phyloP scores from a whole-genome alignment of 2,797 vertebrate species.

The Microctenopoma steveboyesi region DNA sequence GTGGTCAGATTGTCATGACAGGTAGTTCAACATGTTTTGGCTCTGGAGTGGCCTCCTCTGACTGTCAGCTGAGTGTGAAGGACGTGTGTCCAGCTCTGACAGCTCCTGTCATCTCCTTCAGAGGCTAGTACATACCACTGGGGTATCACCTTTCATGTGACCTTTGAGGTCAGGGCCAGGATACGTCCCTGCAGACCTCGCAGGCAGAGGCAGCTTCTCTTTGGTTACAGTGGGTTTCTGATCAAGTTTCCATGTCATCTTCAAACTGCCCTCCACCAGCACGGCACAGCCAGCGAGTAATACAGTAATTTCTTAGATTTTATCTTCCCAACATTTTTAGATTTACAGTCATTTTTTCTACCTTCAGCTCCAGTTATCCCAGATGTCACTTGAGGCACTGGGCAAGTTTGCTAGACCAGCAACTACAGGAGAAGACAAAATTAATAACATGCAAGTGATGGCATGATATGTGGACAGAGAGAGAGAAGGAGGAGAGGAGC shows the following conservation, averaged over 20 bases:
- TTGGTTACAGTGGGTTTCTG: neutral
- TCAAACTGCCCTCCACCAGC: neutral
- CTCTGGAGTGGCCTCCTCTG: constrained; percentile 28
- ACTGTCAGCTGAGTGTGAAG: constrained; percentile 35
- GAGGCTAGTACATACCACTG: neutral
- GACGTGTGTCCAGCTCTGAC: constrained; percentile 35
- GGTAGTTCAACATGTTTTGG: neutral
- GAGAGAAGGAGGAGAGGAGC: too few relatives aligned
- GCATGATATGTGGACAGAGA: too few relatives aligned
- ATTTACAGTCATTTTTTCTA: too few relatives aligned
- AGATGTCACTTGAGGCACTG: too few relatives aligned
- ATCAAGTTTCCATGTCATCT: neutral
- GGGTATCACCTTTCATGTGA: constrained; percentile 50
- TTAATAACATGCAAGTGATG: too few relatives aligned
- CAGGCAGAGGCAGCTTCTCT: neutral
- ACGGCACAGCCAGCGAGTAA: too few relatives aligned
- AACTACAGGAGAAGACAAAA: too few relatives aligned
- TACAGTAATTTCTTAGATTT: too few relatives aligned
- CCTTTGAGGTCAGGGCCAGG: constrained; percentile 32
- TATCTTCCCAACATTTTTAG: too few relatives aligned
- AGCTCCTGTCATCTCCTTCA: constrained; percentile 34
- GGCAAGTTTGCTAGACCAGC: too few relatives aligned
- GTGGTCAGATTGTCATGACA: constrained; percentile 1
- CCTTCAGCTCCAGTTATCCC: too few relatives aligned
- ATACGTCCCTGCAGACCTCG: neutral